phyloP scores from a whole-genome alignment of 2,113 vertebrate genomes.

The Pyrgilauda ruficollis region DNA sequence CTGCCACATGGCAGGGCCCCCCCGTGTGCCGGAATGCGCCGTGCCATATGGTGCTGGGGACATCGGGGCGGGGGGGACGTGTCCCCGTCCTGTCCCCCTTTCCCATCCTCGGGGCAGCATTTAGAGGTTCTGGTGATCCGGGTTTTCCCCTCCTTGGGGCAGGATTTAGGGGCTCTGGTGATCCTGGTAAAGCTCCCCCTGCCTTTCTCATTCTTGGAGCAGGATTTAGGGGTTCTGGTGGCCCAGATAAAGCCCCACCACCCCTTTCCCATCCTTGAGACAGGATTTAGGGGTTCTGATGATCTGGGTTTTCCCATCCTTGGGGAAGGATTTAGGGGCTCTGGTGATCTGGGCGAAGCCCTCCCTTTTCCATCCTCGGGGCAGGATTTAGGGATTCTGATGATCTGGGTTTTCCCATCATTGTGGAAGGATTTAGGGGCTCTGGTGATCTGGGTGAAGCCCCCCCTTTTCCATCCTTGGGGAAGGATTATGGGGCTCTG shows the following conservation, averaged over 20 bases:
- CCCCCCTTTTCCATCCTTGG: neutral
- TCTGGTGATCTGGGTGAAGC: neutral
- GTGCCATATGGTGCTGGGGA: constrained; percentile 62
- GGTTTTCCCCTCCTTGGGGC: fast-evolving
- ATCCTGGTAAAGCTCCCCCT: too few species aligned
- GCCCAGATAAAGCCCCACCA: too few species aligned
- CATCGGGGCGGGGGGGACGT: neutral
- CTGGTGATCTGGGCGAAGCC: too few species aligned
- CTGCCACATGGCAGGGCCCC: constrained; percentile 71
- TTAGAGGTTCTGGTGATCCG: fast-evolving
- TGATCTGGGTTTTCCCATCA: neutral
- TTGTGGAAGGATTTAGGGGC: neutral
- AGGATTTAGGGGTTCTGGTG: too few species aligned
- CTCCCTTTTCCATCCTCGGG: too few species aligned
- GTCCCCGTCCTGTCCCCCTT: neutral
- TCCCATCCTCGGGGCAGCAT: neutral
- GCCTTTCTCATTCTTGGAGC: neutral
- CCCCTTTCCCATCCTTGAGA: neutral
- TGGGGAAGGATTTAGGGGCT: neutral
- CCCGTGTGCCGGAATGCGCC: constrained; percentile 65
- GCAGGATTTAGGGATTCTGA: too few species aligned
- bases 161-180: neutral
- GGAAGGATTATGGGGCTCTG: neutral
- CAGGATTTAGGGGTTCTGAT: neutral
- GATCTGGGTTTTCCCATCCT: too few species aligned